Base-by-base conservation (phyloP, 1,140 invertebrate species). In the Brachionus calyciflorus region DNA sequence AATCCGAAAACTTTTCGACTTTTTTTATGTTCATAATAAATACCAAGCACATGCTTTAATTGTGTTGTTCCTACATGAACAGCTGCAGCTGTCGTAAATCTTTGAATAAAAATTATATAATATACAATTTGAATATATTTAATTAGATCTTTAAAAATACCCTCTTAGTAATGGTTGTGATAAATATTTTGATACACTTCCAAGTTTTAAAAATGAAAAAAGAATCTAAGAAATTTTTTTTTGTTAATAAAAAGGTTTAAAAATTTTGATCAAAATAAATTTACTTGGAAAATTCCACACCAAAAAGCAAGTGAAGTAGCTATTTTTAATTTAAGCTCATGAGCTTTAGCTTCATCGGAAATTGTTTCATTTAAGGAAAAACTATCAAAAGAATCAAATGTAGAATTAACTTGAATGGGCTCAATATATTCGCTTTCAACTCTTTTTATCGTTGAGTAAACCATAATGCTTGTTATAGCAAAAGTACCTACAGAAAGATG, bases 401-500 rank as follows among this genome's bases (percentile, higher is more conserved):
- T 46, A 3, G 44, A 7, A 14, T 46, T 46, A 17, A 14, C 14
- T 3, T 14, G 2, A 46, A 46, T 7, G 5, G n/a, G 4, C 14
- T 14, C 44, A 3, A 3, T 10, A 46, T 7, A 46, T 33, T 51
- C 30, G 1, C 10, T 14, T 19, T 24, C 76, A 1, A 30, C 26
- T 12, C 53, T 30, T 17, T 83, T 81, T 3, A 84, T 80, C 19
- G 81, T 80, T 41, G 79, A 80, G 7, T 81, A 83, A 7, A 82
- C 82, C 28, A 85, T 79, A 9, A 85, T 82, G 73, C 82, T 82
- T 37, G 82, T 82, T 6, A 85, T 80, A 46, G 84, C 84, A 77
- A 83, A 84, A 3, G 84, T 84, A 65, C 84, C 28, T 2, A 84
- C 81, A 48, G 83, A 84, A 40, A 85, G 80, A 79, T 88, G 87